Conservation (phyloP, 2,888 invertebrate species). For the Cryptophagus acutangulus region DNA sequence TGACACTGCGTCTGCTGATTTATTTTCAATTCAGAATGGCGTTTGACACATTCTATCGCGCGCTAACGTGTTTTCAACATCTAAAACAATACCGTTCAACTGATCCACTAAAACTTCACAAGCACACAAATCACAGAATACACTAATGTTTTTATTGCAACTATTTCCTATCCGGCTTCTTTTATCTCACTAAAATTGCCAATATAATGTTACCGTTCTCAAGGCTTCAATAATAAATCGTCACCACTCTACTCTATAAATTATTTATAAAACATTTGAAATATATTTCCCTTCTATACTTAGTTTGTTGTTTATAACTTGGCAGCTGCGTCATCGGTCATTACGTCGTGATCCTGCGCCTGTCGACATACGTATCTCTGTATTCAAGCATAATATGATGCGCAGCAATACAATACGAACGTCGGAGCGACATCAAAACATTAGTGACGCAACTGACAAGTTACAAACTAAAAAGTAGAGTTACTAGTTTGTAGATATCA, state of each 20-base stretch:
- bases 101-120: constrained; percentile 1
- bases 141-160: constrained; percentile 1
- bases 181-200: not conserved
- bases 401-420: no score
- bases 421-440: no score
- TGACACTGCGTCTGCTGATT: constrained; percentile 35
- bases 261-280: not conserved
- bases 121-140: constrained; percentile 1
- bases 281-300: no score
- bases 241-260: not conserved
- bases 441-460: no score
- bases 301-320: no score
- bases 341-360: no score
- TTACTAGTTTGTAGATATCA: no score
- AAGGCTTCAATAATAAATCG: not conserved
- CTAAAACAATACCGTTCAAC: constrained; percentile 4
- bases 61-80: no score
- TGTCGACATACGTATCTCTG: no score
- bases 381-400: no score
- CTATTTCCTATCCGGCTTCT: not conserved
- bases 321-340: no score
- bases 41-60: constrained; percentile 20
- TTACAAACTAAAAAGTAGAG: no score
- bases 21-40: constrained; percentile 29
- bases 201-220: not conserved